Percentiles rank a stretch among this genome's conserved stretches.
Conservation (phyloP, 1,140 invertebrate genomes). For the Leptinotarsa defecta region DNA sequence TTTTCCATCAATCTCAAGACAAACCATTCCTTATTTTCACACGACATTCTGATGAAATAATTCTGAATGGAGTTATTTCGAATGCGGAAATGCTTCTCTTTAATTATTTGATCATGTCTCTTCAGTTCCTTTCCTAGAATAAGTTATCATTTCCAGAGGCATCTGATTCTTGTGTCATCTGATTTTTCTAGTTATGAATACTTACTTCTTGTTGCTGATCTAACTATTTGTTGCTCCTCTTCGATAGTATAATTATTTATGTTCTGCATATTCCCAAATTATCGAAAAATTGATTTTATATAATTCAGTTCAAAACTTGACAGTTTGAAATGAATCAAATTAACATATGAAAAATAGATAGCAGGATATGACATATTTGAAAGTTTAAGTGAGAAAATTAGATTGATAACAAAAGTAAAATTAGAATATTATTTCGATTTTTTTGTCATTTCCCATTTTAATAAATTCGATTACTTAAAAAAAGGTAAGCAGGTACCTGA, state of each 20-base stretch:
- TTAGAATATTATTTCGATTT: no score
- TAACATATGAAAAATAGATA: no score
- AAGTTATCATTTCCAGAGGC: not conserved
- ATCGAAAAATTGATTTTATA: not conserved
- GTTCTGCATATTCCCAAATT: not conserved
- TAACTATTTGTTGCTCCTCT: slow-evolving; percentile 4
- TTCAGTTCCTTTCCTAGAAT: not conserved
- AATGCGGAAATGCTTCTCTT: slow-evolving; percentile 13
- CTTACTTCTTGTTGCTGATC: not conserved
- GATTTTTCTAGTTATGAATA: not conserved
- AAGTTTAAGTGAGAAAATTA: no score
- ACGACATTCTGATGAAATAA: slow-evolving; percentile 14
- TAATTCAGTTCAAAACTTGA: no score
- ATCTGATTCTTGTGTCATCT: not conserved
- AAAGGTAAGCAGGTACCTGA: no score
- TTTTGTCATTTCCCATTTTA: no score
- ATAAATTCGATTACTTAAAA: no score
- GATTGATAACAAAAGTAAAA: no score
- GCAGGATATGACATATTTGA: no score
- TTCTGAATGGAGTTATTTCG: not conserved
- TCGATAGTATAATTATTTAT: not conserved
- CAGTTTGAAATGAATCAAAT: no score
- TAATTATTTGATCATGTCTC: not conserved
- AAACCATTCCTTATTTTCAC: not conserved
- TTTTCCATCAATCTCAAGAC: slow-evolving; percentile 7